Evolutionary conservation across 2,113 vertebrate species (phyloP), one percentile per base, ranked within the genome.

Genomic region (Pedionomus torquatus): DNA sequence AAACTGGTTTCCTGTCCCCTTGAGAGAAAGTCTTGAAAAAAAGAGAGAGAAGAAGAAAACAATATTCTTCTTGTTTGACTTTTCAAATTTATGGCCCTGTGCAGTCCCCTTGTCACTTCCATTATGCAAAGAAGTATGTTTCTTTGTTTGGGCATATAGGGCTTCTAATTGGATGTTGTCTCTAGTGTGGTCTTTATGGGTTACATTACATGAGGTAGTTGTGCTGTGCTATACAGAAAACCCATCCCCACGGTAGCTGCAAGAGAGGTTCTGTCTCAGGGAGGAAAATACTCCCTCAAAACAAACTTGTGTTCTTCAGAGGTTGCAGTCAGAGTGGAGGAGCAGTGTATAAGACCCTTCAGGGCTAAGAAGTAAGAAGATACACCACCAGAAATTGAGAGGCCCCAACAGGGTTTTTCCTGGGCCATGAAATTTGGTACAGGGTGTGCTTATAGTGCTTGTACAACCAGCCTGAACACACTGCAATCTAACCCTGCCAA

Each of bases 1-100:
- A 97, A 90, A 90, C 76, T 90, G 90, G 85, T 95, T 97, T 98
- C 96, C 90, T 98, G 96, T 97, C 87, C 90, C 92, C 88, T 97
- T 90, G 95, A 96, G 93, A 96, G 83, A 91, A 94, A 88, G 54
- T 52, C 88, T 95, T 93, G 94, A 95, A 95, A 98, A 57, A 97
- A 94, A 93, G 82, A 96, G 68, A 82, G 61, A 44, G 54, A 77
- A 97, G 87, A 95, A 80, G 90, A 98, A 98, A 98, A 97, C 97
- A 98, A 94, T 92, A 96, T 97, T 97, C 91, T 94, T 96, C 85
- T 95, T 93, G 93, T 87, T 95, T 96, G 79, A 78, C 83, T 90
- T 89, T 78, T 71, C 71, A 92, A 61, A 88, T 91, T 93, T 95
- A 65, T 57, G 66, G 81, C 61, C 70, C 28, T 70, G 19, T 87